Evolutionary conservation across 2,888 invertebrate species (phyloP).

Genomic region (Octonoba sinensis): DNA sequence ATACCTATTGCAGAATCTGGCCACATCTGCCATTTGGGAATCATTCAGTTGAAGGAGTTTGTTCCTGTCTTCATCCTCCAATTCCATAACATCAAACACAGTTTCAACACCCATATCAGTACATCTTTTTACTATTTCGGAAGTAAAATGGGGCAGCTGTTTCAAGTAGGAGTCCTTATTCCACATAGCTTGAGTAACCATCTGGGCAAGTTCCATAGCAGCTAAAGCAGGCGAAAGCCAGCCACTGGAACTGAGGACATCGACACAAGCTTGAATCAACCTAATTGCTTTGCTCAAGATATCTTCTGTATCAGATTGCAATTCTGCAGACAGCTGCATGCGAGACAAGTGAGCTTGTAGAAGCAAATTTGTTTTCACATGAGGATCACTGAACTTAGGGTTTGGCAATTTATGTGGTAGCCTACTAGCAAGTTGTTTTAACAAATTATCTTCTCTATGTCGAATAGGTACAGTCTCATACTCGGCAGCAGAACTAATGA

Average conservation of each 20-base stretch:
- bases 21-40: conserved; percentile 95
- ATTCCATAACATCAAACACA: conserved; percentile 95
- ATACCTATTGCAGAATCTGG: conserved; percentile 97
- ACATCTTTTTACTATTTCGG: conserved; percentile 90
- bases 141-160: conserved; percentile 94
- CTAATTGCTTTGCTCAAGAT: conserved; percentile 81
- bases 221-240: conserved; percentile 99
- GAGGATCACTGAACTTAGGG: conserved; percentile 94
- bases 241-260: conserved; percentile 93
- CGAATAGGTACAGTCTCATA: conserved; percentile 94
- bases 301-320: conserved; percentile 94
- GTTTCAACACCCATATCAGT: conserved; percentile 91
- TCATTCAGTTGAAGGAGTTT: conserved; percentile 80
- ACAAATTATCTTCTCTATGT: conserved; percentile 92
- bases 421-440: conserved; percentile 75
- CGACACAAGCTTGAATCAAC: conserved; percentile 84
- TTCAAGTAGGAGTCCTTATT: conserved; percentile 97
- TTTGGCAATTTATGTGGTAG: conserved; percentile 79
- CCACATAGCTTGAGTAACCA: conserved; percentile 99
- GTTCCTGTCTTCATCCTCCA: conserved; percentile 82
- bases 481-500: conserved; percentile 97
- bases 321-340: conserved; percentile 92
- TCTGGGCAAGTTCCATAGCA: conserved; percentile 99
- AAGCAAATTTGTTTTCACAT: conserved; percentile 94
- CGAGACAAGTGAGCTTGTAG: conserved; percentile 96